These are phyloP conservation scores for Neotragus pygmaeus DNA, from an alignment of 2,113 vertebrate species.

Conservation along the genomic window DNA sequence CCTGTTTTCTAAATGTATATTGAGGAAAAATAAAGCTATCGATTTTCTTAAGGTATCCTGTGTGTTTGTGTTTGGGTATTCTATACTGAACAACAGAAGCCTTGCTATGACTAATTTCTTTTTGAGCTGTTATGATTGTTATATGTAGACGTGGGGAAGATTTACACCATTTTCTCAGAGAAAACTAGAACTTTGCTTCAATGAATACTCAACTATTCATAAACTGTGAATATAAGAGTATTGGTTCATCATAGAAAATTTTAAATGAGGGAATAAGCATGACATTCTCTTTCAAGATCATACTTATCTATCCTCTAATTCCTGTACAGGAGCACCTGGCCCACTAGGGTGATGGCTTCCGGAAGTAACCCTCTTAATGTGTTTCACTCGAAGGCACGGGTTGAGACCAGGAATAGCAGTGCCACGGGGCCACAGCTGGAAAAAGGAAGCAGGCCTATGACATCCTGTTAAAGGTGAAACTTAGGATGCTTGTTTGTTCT, in stretches of 20 bases:
- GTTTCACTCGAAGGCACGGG: not conserved
- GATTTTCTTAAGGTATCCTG: conserved; percentile 15
- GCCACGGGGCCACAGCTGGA: not conserved
- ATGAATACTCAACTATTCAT: not conserved
- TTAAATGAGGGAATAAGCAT: not conserved
- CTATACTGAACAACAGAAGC: not conserved
- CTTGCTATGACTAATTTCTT: not conserved
- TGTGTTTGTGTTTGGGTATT: not conserved
- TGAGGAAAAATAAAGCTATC: conserved; percentile 54
- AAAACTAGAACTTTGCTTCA: not conserved
- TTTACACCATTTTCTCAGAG: not conserved
- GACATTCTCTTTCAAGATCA: not conserved
- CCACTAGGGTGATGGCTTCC: not conserved
- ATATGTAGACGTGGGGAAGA: not conserved
- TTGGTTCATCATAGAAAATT: not conserved
- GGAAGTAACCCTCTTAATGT: not conserved
- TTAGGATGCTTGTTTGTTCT: not conserved
- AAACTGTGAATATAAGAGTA: not conserved
- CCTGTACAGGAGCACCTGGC: not conserved
- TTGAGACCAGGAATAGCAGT: not conserved
- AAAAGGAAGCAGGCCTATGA: not conserved
- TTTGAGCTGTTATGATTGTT: not conserved
- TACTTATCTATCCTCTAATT: not conserved
- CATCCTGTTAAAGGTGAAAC: not conserved
- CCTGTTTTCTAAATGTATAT: conserved; percentile 52